A percentile compares a stretch with the other conserved stretches of the same genome.
phyloP scores from a whole-genome alignment of 2,797 vertebrate species.

The Mormyrops attenuatus region DNA sequence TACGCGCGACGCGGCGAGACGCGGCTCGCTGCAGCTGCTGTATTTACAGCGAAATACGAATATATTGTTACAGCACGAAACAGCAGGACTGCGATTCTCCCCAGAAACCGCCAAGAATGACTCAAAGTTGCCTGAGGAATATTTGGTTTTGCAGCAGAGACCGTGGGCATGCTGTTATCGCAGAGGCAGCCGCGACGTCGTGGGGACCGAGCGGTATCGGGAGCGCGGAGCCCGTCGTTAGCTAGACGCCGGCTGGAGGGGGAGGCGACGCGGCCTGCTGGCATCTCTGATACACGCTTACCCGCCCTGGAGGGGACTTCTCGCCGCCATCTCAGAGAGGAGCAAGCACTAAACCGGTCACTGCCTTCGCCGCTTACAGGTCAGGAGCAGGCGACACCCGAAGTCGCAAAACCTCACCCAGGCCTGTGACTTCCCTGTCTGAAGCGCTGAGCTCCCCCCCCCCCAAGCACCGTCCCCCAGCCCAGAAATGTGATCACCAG shows the following conservation, averaged over 20 bases:
- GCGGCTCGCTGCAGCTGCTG: not conserved
- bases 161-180: not conserved
- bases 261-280: not conserved
- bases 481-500: not conserved
- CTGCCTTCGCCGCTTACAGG: not conserved
- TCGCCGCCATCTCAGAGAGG: not conserved
- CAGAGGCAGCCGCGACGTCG: not conserved
- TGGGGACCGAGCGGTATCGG: not conserved
- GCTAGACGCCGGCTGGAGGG: not conserved
- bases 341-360: not conserved
- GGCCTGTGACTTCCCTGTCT: not conserved
- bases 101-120: not conserved
- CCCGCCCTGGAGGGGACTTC: not conserved
- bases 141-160: not conserved
- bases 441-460: not conserved
- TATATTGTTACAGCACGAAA: not conserved
- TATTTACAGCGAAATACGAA: not conserved
- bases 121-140: not conserved
- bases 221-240: not conserved
- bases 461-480: not conserved
- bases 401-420: not conserved
- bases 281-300: not conserved
- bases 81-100: not conserved
- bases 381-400: not conserved
- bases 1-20: not conserved